Base-by-base conservation (phyloP, 2,888 invertebrate species). In the Drosophila nigritarsus region DNA sequence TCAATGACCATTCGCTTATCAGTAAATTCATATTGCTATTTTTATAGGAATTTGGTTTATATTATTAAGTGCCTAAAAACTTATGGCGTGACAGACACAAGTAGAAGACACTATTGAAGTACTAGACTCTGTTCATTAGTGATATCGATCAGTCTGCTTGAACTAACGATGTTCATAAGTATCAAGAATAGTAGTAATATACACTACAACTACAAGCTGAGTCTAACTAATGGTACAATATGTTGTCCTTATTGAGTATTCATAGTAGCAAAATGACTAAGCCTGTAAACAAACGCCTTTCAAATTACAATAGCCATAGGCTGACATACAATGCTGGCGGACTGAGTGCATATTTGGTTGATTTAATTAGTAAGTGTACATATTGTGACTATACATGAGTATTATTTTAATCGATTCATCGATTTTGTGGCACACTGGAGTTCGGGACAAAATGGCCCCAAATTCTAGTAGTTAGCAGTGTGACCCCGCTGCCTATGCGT, bases 401-500 rank as follows among this genome's bases (percentile, higher is more conserved):
- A 20, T 40, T 69, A 32, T 36, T 38, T 2, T 45, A 51, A 73
- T 80, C 78, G 73, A 65, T 80, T 81, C 81, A 80, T 80, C 59
- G 73, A 78, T 77, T 75, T 48, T 29, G 6, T 54, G 18, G 24
- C 18, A 30, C 29, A n/a, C n/a, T n/a, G 2, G 45, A 18, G 78
- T 36, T 54, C 50, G 8, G 56, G 0, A 55, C 63, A 73, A 51
- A 65, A 29, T 24, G 20, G 18, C 18, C 27, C 15, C 51, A 27
- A 36, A 20, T 48, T 34, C 20, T 30, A n/a, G n/a, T 51, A 20
- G 27, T 58, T 20, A 15, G 18, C 54, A 11, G 40, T 32, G 15
- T 18, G 34, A n/a, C 27, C 20, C 36, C 70, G 49, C 13, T 34
- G 78, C 87, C 87, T 86, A 76, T 84, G 68, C 73, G 67, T 79